Conservation (phyloP, 2,797 vertebrate genomes). For the Hoplostethus mediterraneus region DNA sequence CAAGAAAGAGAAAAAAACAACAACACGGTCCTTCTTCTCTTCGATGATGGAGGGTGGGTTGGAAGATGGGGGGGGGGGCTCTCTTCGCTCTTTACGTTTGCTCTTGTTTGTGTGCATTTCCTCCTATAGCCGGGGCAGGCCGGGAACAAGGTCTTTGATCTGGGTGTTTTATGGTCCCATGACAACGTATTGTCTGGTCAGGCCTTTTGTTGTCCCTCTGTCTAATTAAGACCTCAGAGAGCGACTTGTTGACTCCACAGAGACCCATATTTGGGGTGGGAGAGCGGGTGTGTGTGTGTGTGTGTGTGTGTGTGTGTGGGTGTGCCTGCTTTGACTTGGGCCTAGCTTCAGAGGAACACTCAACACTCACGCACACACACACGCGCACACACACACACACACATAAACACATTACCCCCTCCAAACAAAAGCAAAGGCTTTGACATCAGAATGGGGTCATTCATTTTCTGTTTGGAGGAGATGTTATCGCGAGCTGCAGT, state of each 20-base stretch:
- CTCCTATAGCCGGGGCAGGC: slow-evolving; percentile 59
- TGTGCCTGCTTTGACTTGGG: slow-evolving; percentile 54
- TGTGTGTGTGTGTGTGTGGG: slow-evolving; percentile 41
- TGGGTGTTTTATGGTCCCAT: slow-evolving; percentile 78
- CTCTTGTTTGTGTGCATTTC: slow-evolving; percentile 78
- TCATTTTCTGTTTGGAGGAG: slow-evolving; percentile 44
- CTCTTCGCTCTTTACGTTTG: slow-evolving; percentile 64
- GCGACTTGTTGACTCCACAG: slow-evolving; percentile 82
- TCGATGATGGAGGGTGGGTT: slow-evolving; percentile 29
- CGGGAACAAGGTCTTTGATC: slow-evolving; percentile 80
- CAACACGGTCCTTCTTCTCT: slow-evolving; percentile 39
- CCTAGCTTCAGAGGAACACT: slow-evolving; percentile 53
- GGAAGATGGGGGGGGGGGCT: slow-evolving; percentile 8
- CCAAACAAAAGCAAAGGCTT: slow-evolving; percentile 31
- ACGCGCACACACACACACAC: not conserved
- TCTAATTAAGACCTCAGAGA: slow-evolving; percentile 85
- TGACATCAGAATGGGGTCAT: slow-evolving; percentile 49
- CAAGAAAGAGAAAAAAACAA: slow-evolving; percentile 26
- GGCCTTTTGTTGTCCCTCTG: slow-evolving; percentile 78
- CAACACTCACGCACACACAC: not conserved
- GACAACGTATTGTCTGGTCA: slow-evolving; percentile 77
- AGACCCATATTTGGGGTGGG: slow-evolving; percentile 65
- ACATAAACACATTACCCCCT: slow-evolving; percentile 13
- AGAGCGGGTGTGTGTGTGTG: slow-evolving; percentile 22
- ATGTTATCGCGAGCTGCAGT: slow-evolving; percentile 21